Evolutionary conservation across 2,888 invertebrate species (phyloP).

Genomic region (Brachynemurus nebulosus): DNA sequence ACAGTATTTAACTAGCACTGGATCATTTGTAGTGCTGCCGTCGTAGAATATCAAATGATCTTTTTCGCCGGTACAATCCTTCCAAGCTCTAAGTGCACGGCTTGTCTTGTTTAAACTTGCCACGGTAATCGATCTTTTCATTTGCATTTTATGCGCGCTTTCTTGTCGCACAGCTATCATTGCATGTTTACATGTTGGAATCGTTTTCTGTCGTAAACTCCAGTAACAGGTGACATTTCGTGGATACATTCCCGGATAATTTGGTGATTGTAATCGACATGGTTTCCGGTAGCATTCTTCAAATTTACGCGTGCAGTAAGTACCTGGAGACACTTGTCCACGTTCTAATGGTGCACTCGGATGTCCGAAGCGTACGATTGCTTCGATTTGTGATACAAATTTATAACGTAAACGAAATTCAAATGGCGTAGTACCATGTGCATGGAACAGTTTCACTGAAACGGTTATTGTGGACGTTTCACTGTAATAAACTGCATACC

Average conservation of each 20-base stretch:
- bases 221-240: slow-evolving; percentile 86
- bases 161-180: slow-evolving; percentile 77
- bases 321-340: slow-evolving; percentile 71
- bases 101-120: slow-evolving; percentile 58
- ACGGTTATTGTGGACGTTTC: slow-evolving; percentile 82
- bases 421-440: slow-evolving; percentile 59
- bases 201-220: slow-evolving; percentile 70
- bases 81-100: slow-evolving; percentile 63
- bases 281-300: slow-evolving; percentile 74
- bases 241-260: slow-evolving; percentile 79
- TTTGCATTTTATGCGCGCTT: slow-evolving; percentile 57
- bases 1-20: slow-evolving; percentile 74
- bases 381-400: slow-evolving; percentile 67
- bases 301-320: slow-evolving; percentile 72
- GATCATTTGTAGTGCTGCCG: slow-evolving; percentile 68
- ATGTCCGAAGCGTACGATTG: slow-evolving; percentile 64
- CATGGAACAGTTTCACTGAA: slow-evolving; percentile 62
- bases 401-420: slow-evolving; percentile 68
- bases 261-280: slow-evolving; percentile 78
- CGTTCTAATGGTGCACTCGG: slow-evolving; percentile 65
- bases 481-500: slow-evolving; percentile 74
- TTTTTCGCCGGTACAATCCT: slow-evolving; percentile 67
- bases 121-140: slow-evolving; percentile 49
- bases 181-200: slow-evolving; percentile 80
- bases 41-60: slow-evolving; percentile 80